Evolutionary conservation across 2,113 vertebrate genomes (phyloP), one percentile per base, ranked within the genome.

Genomic region (Petaurus breviceps): DNA sequence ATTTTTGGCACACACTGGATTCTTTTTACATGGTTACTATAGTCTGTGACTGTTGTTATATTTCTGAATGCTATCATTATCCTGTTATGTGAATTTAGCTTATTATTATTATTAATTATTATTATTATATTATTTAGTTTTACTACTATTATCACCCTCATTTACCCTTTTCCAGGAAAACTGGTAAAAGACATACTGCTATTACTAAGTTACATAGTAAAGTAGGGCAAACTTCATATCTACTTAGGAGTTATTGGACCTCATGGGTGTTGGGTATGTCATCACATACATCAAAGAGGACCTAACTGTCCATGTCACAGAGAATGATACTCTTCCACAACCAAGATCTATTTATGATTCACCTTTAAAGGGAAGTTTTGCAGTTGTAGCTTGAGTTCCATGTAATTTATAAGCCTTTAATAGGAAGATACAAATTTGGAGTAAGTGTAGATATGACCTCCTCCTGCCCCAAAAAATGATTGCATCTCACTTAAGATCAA

Each of bases 381-480:
- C 25, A 8, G 4, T 68, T 68, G 5, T 68, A 12, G 31, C 12
- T 14, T 68, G 37, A 68, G 28, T 3, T 14, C 11, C 37, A 12
- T 5, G 3, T n/a, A n/a, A 68, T 37, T 37, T 68, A 37, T 68
- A n/a, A 6, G 3, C 12, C 31, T 5, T 10, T 68, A 68, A n/a
- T 37, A 37, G 5, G 31, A 68, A 68, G 61, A 68, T 37, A 16
- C 37, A n/a, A n/a, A 68, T 16, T 37, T n/a, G 12, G 3, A 3
- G 0, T 31, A n/a, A 14, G 3, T 4, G 1, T 37, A 68, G 14
- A 16, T 0, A 12, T 16, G 16, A n/a, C 2, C 9, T 0, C 55
- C 9, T 26, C 10, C 0, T 5, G 3, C 12, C 37, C 12, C 26
- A 37, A 14, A 14, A 68, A 37, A 37, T n/a, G 61, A 68, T 37